Evolutionary conservation across 1,140 invertebrate species (phyloP).

Genomic region (Acromyrmex echinatior): DNA sequence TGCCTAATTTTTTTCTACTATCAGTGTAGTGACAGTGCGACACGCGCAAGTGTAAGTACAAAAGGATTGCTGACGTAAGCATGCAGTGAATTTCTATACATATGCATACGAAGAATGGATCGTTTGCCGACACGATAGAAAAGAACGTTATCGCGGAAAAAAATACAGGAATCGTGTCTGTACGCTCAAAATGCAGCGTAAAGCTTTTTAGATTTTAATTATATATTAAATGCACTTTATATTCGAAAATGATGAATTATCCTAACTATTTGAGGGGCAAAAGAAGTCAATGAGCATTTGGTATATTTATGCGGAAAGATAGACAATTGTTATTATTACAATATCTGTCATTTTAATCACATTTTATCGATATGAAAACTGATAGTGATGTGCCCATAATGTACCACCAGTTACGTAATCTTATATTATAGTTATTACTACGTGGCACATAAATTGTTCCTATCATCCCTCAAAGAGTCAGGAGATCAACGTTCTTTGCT

Average conservation of each 20-base stretch:
- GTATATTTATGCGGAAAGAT: not conserved
- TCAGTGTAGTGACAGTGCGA: constrained; percentile 5
- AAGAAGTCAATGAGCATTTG: constrained; percentile 2
- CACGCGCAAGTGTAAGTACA: constrained; percentile 33
- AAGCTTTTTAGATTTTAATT: constrained; percentile 33
- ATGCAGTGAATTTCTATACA: constrained; percentile 33
- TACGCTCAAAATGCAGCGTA: constrained; percentile 26
- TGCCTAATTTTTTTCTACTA: constrained; percentile 17
- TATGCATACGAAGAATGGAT: constrained; percentile 15
- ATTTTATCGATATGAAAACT: not conserved
- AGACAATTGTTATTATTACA: not conserved
- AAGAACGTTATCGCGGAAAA: not conserved
- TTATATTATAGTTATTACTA: constrained; percentile 11
- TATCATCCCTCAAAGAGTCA: constrained; percentile 5
- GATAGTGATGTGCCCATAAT: not conserved
- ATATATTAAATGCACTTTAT: constrained; percentile 27
- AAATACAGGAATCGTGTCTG: not conserved
- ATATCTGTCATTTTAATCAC: not conserved
- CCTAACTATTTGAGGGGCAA: constrained; percentile 19
- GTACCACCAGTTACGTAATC: not conserved
- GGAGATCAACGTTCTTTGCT: not conserved
- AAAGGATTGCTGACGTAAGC: constrained; percentile 27
- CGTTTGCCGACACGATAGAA: not conserved
- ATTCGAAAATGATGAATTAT: constrained; percentile 1
- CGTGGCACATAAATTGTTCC: constrained; percentile 9